phyloP scores from a whole-genome alignment of 1,140 invertebrate species.

The Philotrypesis tridentata region DNA sequence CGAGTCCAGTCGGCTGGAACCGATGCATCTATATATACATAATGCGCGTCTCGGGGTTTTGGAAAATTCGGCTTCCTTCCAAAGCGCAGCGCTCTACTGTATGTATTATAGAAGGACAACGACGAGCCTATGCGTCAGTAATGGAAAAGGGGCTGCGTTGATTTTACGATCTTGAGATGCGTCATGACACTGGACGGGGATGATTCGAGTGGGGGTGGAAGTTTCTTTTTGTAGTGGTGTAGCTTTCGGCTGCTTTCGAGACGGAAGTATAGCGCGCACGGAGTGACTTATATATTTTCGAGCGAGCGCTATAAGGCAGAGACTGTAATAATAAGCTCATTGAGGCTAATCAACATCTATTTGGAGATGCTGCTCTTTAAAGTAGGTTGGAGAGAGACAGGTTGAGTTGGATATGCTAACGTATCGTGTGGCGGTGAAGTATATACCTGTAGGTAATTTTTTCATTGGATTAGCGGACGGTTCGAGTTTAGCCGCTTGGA shows the following conservation, averaged over 20 bases:
- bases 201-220: not conserved
- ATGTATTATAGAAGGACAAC: too few relatives aligned
- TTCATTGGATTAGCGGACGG: not conserved
- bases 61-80: constrained; percentile 31
- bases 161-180: constrained; percentile 4
- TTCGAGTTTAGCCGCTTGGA: too few relatives aligned
- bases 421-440: not conserved
- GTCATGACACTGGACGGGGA: not conserved
- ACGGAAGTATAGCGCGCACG: too few relatives aligned
- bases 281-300: not conserved
- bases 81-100: not conserved
- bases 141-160: not conserved
- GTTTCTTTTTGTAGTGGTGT: too few relatives aligned
- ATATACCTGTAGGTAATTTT: not conserved
- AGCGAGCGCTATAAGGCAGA: not conserved
- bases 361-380: constrained; percentile 37
- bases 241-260: too few relatives aligned
- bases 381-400: not conserved
- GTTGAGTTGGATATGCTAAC: too few relatives aligned
- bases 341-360: constrained; percentile 43
- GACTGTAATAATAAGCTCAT: constrained; percentile 33
- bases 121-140: not conserved
- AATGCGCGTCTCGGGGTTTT: too few relatives aligned
- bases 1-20: not conserved
- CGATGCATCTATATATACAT: not conserved